These are phyloP conservation scores for Drosophila lacertosa DNA, from an alignment of 1,140 invertebrate species.

Conservation along the genomic window DNA sequence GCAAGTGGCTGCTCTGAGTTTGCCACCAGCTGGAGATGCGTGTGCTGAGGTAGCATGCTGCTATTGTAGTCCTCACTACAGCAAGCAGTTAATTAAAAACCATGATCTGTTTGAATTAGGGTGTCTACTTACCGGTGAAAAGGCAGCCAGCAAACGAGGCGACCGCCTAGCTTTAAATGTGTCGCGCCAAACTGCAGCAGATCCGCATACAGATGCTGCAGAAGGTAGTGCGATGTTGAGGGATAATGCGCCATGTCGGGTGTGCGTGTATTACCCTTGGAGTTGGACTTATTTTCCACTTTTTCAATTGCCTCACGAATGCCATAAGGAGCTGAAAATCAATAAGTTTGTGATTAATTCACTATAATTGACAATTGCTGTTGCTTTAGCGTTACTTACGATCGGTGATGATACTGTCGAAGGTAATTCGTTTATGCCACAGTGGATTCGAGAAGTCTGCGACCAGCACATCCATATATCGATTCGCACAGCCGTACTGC, in stretches of 20 bases:
- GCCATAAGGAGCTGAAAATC: slow-evolving; percentile 96
- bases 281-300: slow-evolving; percentile 88
- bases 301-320: slow-evolving; percentile 95
- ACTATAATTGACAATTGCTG: neutral
- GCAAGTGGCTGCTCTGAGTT: slow-evolving; percentile 95
- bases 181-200: slow-evolving; percentile 92
- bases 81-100: neutral
- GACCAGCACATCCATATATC: slow-evolving; percentile 94
- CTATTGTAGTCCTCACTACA: slow-evolving; percentile 89
- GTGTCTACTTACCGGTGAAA: slow-evolving; percentile 88
- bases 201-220: slow-evolving; percentile 92
- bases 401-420: slow-evolving; percentile 97
- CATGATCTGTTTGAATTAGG: neutral
- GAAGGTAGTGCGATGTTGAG: slow-evolving; percentile 93
- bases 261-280: slow-evolving; percentile 83
- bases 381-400: slow-evolving; percentile 88
- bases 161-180: slow-evolving; percentile 90
- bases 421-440: slow-evolving; percentile 89
- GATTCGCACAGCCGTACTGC: slow-evolving; percentile 91
- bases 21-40: slow-evolving; percentile 89
- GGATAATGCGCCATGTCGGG: slow-evolving; percentile 85
- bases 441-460: slow-evolving; percentile 94
- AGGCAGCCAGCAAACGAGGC: slow-evolving; percentile 97
- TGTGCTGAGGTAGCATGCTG: slow-evolving; percentile 91
- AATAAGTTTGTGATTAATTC: neutral